Conservation (phyloP, 1,140 invertebrate species). For the Drosophila ananassae region DNA sequence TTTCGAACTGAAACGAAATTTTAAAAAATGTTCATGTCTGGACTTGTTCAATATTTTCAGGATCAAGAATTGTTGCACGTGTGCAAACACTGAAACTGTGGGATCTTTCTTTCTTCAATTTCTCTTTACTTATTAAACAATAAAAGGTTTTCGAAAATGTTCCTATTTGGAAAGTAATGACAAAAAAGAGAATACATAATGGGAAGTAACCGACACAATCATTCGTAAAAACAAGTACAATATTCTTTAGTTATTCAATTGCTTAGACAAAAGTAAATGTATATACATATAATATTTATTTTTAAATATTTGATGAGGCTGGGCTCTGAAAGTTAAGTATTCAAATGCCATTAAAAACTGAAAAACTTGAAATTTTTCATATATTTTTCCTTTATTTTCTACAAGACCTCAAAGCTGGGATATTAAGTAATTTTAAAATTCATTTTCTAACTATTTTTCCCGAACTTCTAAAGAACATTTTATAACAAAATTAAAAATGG, state of each 20-base stretch:
- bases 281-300: not conserved
- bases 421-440: too few relatives aligned
- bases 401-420: not conserved
- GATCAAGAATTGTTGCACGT: conserved; percentile 33
- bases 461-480: too few relatives aligned
- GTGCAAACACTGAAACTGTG: conserved; percentile 22
- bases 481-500: too few relatives aligned
- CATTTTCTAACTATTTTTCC: too few relatives aligned
- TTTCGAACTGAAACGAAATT: conserved; percentile 1
- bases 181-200: conserved; percentile 17
- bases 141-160: conserved; percentile 28
- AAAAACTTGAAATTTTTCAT: not conserved
- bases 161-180: conserved; percentile 17
- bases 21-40: conserved; percentile 25
- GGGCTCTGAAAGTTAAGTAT: not conserved
- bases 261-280: not conserved
- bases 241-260: not conserved
- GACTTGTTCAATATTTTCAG: conserved; percentile 25
- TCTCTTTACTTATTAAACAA: conserved; percentile 7
- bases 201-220: conserved; percentile 1
- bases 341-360: not conserved
- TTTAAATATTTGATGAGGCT: not conserved
- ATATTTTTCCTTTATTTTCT: not conserved
- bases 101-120: conserved; percentile 14
- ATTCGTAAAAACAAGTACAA: not conserved